Evolutionary conservation across 2,797 vertebrate species (phyloP).

Genomic region (Acanthis flammea): DNA sequence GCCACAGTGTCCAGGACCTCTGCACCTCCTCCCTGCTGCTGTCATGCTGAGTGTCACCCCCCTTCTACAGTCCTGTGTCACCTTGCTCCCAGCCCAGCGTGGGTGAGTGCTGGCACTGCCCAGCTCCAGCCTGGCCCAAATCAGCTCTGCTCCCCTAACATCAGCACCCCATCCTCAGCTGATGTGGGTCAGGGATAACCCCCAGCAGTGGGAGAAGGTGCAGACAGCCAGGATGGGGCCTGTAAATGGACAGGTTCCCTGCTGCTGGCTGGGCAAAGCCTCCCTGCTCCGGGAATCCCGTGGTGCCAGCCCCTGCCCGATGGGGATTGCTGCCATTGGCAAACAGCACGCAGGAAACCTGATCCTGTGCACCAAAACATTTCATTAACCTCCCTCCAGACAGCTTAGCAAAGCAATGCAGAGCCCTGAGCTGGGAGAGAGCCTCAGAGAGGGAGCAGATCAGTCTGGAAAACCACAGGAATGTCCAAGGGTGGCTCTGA

Average conservation of each 20-base stretch:
- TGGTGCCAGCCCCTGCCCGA: not conserved
- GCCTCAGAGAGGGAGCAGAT: not conserved
- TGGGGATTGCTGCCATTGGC: not conserved
- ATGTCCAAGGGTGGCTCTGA: not conserved
- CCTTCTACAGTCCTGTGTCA: not conserved
- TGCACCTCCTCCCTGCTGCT: not conserved
- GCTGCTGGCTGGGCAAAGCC: not conserved
- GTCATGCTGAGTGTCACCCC: not conserved
- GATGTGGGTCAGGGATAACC: not conserved
- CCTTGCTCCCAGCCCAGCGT: not conserved
- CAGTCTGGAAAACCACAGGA: not conserved
- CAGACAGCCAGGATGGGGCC: not conserved
- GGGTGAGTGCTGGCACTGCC: not conserved
- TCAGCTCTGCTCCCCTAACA: not conserved
- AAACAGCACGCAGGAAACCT: not conserved
- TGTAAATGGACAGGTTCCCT: not conserved
- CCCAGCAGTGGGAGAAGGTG: not conserved
- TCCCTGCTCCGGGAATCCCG: rapidly evolving
- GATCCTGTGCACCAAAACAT: conserved; percentile 26
- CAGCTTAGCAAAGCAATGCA: not conserved
- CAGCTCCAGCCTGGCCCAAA: rapidly evolving
- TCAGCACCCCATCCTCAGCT: not conserved
- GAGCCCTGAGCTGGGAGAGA: not conserved
- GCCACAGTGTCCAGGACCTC: not conserved
- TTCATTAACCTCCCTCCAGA: not conserved